A percentile compares a stretch with the other conserved stretches of the same genome.
Conservation (phyloP, 2,113 vertebrate species). For the Malurus cyaneus region DNA sequence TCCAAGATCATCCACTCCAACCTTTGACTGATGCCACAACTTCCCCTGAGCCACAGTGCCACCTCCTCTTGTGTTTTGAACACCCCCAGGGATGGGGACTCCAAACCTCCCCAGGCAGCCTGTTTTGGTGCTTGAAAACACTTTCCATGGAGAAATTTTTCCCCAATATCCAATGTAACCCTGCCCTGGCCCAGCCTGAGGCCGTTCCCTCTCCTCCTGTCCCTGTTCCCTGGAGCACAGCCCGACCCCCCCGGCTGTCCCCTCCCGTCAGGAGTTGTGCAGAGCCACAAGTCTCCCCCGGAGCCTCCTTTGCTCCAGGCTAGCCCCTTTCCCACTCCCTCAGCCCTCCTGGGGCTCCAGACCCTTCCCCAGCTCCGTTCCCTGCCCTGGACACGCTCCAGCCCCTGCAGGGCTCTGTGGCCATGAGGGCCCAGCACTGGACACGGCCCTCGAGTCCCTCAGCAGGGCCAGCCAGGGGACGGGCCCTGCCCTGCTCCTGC, state of each 20-base stretch:
- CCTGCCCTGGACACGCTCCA: background rate
- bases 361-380: background rate
- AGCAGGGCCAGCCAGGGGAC: background rate
- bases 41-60: background rate
- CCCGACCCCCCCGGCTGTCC: background rate
- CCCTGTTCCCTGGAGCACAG: background rate
- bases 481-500: background rate
- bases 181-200: background rate
- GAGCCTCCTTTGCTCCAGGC: background rate
- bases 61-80: background rate
- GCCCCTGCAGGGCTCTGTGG: background rate
- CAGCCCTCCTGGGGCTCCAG: background rate
- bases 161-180: fast-evolving
- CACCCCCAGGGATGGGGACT: background rate
- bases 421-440: background rate
- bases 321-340: background rate
- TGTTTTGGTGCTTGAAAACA: fast-evolving
- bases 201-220: background rate
- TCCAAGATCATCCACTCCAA: background rate
- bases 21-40: background rate
- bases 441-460: background rate
- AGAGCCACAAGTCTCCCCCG: background rate
- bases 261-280: background rate
- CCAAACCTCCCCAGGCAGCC: background rate
- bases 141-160: background rate